Conservation (phyloP, 2,888 invertebrate genomes). For the Brachyptera putata region DNA sequence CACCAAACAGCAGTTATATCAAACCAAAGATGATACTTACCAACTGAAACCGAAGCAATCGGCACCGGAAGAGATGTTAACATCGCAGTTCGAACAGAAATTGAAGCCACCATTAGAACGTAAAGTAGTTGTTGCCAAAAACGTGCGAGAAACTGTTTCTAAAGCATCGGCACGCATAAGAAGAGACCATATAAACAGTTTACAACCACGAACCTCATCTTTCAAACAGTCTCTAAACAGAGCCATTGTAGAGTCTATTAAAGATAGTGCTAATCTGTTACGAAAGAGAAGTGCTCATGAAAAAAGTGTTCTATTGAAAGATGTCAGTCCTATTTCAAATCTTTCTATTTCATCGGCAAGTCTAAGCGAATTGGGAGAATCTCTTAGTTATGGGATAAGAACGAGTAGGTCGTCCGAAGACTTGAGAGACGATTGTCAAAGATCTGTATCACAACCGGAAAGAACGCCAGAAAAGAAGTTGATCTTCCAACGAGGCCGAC, state of each 20-base stretch:
- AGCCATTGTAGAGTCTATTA: background rate
- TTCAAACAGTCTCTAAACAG: background rate
- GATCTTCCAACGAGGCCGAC: slow-evolving; percentile 49
- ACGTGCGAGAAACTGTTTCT: too few species aligned
- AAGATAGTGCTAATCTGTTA: background rate
- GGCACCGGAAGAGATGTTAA: too few species aligned
- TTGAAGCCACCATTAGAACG: too few species aligned
- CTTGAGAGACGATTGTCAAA: slow-evolving; percentile 1
- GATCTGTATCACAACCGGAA: background rate
- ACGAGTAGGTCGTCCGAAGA: background rate
- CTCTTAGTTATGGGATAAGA: background rate
- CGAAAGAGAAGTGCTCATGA: background rate
- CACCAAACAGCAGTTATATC: too few species aligned
- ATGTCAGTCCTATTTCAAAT: slow-evolving; percentile 12
- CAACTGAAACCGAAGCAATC: too few species aligned
- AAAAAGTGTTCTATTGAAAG: slow-evolving; percentile 5
- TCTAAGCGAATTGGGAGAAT: slow-evolving; percentile 1
- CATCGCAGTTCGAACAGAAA: too few species aligned
- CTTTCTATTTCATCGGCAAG: background rate
- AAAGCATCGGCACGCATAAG: too few species aligned
- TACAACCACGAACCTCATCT: too few species aligned
- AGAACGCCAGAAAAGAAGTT: slow-evolving; percentile 37
- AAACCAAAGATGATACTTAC: too few species aligned
- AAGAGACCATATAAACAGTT: too few species aligned
- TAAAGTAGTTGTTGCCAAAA: too few species aligned